A percentile compares a stretch with the other conserved stretches of the same genome.
phyloP scores from a whole-genome alignment of 2,888 invertebrate genomes.

The Diploptera punctata region DNA sequence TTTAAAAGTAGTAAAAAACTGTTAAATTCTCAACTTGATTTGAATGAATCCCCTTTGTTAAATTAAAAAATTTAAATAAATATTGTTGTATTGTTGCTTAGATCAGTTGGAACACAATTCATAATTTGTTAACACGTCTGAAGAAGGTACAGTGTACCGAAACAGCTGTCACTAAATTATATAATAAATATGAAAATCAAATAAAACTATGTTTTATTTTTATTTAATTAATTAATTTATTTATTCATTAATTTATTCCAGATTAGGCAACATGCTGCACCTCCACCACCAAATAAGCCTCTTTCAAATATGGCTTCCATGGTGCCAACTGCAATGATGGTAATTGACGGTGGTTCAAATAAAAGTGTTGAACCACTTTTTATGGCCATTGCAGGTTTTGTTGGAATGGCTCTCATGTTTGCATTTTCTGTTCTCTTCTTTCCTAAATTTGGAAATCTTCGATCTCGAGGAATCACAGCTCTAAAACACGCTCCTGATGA shows the following conservation, averaged over 20 bases:
- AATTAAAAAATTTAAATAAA: no score
- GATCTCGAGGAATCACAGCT: constrained; percentile 47
- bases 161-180: no score
- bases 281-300: neutral
- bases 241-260: neutral
- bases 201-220: no score
- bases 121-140: no score
- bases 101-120: no score
- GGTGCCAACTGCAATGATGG: constrained; percentile 41
- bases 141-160: no score
- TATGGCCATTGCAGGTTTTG: constrained; percentile 64
- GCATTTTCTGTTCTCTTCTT: constrained; percentile 59
- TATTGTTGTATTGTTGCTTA: no score
- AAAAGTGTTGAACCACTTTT: constrained; percentile 61
- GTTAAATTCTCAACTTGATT: no score
- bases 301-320: constrained; percentile 19
- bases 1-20: no score
- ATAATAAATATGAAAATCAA: no score
- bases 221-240: neutral
- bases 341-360: constrained; percentile 49
- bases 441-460: constrained; percentile 55
- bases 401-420: constrained; percentile 63
- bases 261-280: constrained; percentile 1
- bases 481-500: constrained; percentile 50
- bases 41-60: no score